A percentile compares a stretch with the other conserved stretches of the same genome.
Evolutionary conservation across 2,888 invertebrate species (phyloP).

Genomic region (Drosophila ezoana): DNA sequence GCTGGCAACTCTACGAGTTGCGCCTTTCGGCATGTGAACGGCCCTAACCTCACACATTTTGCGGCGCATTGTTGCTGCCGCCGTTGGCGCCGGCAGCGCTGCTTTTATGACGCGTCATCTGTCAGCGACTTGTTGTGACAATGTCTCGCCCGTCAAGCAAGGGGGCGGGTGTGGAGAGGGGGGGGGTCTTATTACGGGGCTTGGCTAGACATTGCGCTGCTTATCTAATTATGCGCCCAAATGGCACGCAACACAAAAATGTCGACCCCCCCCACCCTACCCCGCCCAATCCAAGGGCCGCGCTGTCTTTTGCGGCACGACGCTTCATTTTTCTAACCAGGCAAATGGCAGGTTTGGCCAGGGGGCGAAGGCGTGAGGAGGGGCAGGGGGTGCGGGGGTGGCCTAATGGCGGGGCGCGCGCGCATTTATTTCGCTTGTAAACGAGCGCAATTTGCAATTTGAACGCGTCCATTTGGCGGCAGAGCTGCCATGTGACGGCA

Average conservation of each 20-base stretch:
- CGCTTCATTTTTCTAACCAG: constrained; percentile 73
- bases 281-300: background rate
- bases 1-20: constrained; percentile 21
- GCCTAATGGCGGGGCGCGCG: constrained; percentile 57
- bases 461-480: constrained; percentile 70
- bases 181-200: constrained; percentile 22
- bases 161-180: background rate
- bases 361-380: background rate
- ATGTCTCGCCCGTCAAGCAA: constrained; percentile 17
- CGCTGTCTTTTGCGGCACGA: constrained; percentile 71
- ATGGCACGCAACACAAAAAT: constrained; percentile 68
- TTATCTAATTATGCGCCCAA: constrained; percentile 75
- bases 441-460: constrained; percentile 80
- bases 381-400: background rate
- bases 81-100: constrained; percentile 23
- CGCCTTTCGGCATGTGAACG: constrained; percentile 19
- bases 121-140: constrained; percentile 75
- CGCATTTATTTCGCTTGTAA: constrained; percentile 79
- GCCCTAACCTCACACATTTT: constrained; percentile 68
- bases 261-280: constrained; percentile 10
- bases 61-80: constrained; percentile 57
- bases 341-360: background rate
- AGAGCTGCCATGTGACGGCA: background rate
- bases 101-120: constrained; percentile 80
- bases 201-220: constrained; percentile 61